phyloP scores from a whole-genome alignment of 2,113 vertebrate genomes.

The Silurus asotus region DNA sequence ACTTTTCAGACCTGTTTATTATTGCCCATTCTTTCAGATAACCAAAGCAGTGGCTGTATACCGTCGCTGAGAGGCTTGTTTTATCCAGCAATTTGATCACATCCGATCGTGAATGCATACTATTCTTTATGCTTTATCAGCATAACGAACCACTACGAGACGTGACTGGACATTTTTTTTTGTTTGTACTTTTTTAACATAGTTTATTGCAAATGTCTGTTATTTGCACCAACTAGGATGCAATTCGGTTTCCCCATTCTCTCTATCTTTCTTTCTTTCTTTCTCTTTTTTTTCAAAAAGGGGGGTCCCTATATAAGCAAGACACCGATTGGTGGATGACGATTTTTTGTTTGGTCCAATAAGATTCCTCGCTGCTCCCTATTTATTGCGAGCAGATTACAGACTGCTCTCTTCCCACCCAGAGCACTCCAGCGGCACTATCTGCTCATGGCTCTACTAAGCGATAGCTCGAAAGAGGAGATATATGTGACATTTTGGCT shows the following conservation, averaged over 20 bases:
- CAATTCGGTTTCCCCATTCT: slow-evolving; percentile 75
- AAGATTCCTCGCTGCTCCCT: slow-evolving; percentile 83
- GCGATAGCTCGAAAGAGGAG: slow-evolving; percentile 66
- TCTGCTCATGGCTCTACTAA: slow-evolving; percentile 74
- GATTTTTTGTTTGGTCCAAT: slow-evolving; percentile 92
- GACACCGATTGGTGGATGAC: slow-evolving; percentile 91
- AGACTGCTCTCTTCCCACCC: slow-evolving; percentile 95
- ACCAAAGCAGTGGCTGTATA: background rate
- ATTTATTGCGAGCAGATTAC: slow-evolving; percentile 98
- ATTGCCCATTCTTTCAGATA: background rate
- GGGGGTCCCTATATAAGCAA: slow-evolving; percentile 83
- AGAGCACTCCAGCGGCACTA: slow-evolving; percentile 82
- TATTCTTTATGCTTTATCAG: background rate
- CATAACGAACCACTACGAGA: slow-evolving; percentile 27
- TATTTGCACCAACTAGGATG: slow-evolving; percentile 70
- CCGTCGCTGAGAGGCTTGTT: background rate
- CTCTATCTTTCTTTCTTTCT: slow-evolving; percentile 57
- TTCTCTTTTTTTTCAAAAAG: slow-evolving; percentile 68
- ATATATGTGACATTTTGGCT: slow-evolving; percentile 54
- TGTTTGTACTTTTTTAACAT: background rate
- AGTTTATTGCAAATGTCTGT: slow-evolving; percentile 51
- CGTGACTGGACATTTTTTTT: slow-evolving; percentile 22
- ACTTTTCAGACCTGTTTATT: background rate
- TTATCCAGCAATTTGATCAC: slow-evolving; percentile 23
- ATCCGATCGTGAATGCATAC: slow-evolving; percentile 5